These are phyloP conservation scores for Trachemys scripta DNA, from an alignment of 2,113 vertebrate genomes.

Conservation along the genomic window DNA sequence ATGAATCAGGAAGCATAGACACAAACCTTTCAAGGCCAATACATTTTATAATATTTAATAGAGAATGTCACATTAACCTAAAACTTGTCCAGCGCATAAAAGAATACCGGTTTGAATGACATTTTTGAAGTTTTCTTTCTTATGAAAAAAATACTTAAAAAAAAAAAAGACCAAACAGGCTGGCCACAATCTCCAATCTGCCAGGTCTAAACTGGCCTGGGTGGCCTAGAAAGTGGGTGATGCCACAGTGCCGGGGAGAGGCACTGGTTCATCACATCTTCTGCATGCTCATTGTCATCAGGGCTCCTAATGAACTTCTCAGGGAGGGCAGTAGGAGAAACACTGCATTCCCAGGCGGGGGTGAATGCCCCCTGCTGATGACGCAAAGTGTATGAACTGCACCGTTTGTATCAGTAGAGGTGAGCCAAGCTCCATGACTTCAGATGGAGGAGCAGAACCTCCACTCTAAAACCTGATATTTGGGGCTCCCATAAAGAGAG, in stretches of 20 bases:
- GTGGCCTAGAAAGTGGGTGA: neutral
- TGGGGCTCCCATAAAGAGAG: neutral
- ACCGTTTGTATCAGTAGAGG: neutral
- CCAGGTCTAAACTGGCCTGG: accelerated
- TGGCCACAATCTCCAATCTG: neutral
- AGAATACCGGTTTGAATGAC: constrained; percentile 58
- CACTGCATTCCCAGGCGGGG: neutral
- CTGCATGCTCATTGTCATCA: neutral
- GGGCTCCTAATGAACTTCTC: neutral
- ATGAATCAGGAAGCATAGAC: constrained; percentile 71
- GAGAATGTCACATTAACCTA: constrained; percentile 74
- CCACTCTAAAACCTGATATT: neutral
- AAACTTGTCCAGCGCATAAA: constrained; percentile 61
- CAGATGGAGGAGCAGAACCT: neutral
- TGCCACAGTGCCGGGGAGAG: neutral
- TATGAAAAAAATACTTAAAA: neutral
- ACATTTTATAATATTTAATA: constrained; percentile 73
- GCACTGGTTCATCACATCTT: neutral
- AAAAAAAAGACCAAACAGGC: neutral
- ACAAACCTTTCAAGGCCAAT: constrained; percentile 78
- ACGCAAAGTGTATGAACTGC: neutral
- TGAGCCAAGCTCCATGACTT: neutral
- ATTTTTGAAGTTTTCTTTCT: constrained; percentile 53
- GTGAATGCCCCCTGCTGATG: neutral
- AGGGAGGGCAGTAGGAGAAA: neutral